These are phyloP conservation scores for Danaus melanippus DNA, from an alignment of 1,140 invertebrate genomes.

Conservation along the genomic window DNA sequence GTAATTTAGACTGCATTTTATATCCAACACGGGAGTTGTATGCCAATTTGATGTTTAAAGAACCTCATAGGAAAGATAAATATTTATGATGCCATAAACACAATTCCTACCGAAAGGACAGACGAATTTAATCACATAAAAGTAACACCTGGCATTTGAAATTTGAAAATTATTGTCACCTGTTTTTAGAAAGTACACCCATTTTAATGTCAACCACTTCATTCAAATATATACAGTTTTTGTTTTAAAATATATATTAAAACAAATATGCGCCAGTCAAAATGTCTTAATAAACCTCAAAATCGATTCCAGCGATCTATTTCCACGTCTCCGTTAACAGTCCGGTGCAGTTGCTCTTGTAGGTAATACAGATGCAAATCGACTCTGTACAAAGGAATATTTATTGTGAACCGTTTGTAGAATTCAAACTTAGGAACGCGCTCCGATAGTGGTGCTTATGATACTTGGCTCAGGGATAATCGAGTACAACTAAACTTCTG, in stretches of 20 bases:
- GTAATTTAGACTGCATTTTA: slow-evolving; percentile 9
- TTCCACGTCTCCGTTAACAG: slow-evolving; percentile 15
- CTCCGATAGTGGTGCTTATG: slow-evolving; percentile 17
- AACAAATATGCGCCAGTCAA: too few species aligned
- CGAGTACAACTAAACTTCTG: slow-evolving; percentile 3
- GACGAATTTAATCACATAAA: neutral
- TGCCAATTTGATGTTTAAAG: slow-evolving; percentile 9
- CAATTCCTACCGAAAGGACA: slow-evolving; percentile 5
- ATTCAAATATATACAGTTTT: neutral
- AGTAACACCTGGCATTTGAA: too few species aligned
- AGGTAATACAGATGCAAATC: slow-evolving; percentile 19
- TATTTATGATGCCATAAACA: slow-evolving; percentile 15
- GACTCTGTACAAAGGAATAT: slow-evolving; percentile 28
- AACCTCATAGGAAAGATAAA: slow-evolving; percentile 9
- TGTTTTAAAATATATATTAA: neutral
- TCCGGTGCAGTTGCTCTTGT: slow-evolving; percentile 7
- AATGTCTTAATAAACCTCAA: too few species aligned
- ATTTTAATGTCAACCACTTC: neutral
- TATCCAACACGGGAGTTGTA: slow-evolving; percentile 9
- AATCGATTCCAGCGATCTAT: slow-evolving; percentile 9
- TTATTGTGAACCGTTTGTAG: slow-evolving; percentile 19
- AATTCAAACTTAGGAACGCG: slow-evolving; percentile 28
- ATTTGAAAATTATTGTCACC: too few species aligned
- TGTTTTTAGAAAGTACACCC: too few species aligned
- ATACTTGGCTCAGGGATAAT: slow-evolving; percentile 19